Evolutionary conservation across 2,888 invertebrate species (phyloP).

Genomic region (Calephelis perditalis): DNA sequence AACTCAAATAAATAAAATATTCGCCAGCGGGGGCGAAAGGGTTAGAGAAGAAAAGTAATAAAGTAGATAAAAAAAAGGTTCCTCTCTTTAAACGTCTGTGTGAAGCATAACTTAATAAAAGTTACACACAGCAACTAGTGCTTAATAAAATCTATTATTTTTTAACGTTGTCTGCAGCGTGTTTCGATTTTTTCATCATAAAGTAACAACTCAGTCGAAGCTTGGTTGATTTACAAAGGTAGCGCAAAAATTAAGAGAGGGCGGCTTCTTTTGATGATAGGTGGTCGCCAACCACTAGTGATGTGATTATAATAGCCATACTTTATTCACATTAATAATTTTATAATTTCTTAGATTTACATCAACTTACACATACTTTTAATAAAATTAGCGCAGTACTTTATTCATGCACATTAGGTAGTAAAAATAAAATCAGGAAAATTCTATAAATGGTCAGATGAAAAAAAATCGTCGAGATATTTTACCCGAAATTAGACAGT

Average conservation of each 20-base stretch:
- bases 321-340: constrained; percentile 53
- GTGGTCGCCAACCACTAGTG: constrained; percentile 62
- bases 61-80: no score
- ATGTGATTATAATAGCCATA: constrained; percentile 76
- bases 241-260: constrained; percentile 65
- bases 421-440: no score
- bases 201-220: constrained; percentile 53
- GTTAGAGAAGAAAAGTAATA: no score
- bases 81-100: no score
- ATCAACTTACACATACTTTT: no score
- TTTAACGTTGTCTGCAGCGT: constrained; percentile 13
- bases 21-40: no score
- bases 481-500: no score
- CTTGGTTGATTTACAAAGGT: constrained; percentile 53
- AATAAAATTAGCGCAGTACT: no score
- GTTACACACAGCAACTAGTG: background rate
- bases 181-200: constrained; percentile 35
- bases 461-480: no score
- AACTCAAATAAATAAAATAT: no score
- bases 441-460: no score
- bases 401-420: no score
- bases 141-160: background rate
- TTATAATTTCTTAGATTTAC: constrained; percentile 28
- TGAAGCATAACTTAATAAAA: background rate
- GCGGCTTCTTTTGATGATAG: constrained; percentile 72